phyloP scores from a whole-genome alignment of 2,113 vertebrate species.

The Indri indri region DNA sequence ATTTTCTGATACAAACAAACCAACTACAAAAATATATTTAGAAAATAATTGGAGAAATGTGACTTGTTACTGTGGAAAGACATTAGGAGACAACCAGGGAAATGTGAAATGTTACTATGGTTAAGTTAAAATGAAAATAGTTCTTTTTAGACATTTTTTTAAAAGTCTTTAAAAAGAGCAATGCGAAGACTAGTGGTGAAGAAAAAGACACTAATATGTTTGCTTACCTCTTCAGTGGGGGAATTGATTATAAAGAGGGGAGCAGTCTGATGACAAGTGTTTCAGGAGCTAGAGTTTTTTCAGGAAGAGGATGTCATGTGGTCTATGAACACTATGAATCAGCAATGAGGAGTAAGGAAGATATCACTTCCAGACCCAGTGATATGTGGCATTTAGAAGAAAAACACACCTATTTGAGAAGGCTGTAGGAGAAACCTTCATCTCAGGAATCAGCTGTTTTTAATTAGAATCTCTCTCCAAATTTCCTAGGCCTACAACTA shows the following conservation, averaged over 20 bases:
- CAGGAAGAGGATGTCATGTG: neutral
- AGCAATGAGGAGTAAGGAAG: neutral
- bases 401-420: neutral
- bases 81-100: neutral
- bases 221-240: neutral
- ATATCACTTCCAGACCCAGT: neutral
- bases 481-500: neutral
- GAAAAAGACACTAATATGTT: neutral
- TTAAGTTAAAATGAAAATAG: conserved; percentile 30
- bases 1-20: neutral
- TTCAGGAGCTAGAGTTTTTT: neutral
- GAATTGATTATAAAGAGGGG: neutral
- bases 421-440: neutral
- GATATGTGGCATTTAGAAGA: neutral
- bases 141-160: neutral
- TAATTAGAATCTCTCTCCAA: neutral
- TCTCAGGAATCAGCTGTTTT: neutral
- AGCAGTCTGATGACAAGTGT: neutral
- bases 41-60: neutral
- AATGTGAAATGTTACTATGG: neutral
- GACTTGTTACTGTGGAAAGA: neutral
- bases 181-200: neutral
- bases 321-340: neutral
- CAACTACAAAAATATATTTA: neutral
- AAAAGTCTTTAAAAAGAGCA: neutral